Percentiles rank a stretch among this genome's conserved stretches.
phyloP scores from a whole-genome alignment of 2,888 invertebrate species.

The Frankliniella intonsa region DNA sequence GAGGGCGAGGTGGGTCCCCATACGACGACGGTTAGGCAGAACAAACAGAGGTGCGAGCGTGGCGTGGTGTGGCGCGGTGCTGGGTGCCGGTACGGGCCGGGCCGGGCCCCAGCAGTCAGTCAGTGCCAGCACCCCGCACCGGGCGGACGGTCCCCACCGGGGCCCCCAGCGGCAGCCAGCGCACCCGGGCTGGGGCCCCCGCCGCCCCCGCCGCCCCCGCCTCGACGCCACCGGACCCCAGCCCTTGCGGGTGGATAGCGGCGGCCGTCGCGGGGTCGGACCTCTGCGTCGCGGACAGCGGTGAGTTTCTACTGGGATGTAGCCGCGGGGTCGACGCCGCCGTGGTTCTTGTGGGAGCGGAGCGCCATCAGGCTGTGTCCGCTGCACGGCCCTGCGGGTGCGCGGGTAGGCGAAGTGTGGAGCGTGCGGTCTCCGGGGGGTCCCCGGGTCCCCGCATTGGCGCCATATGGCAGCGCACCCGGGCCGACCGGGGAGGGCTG shows the following conservation, averaged over 20 bases:
- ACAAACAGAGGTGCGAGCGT: not conserved
- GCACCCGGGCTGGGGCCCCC: not conserved
- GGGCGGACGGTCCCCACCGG: not conserved
- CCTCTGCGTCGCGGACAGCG: not conserved
- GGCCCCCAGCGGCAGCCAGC: not conserved
- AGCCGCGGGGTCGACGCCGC: no score
- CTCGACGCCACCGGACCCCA: not conserved
- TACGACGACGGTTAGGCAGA: not conserved
- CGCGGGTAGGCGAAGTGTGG: no score
- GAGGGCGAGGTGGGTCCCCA: not conserved
- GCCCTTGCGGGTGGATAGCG: not conserved
- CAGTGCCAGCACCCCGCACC: not conserved
- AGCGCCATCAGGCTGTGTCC: no score
- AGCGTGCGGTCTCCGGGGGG: no score
- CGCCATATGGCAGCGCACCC: no score
- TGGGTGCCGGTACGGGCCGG: not conserved
- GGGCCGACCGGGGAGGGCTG: no score
- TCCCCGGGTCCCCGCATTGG: no score
- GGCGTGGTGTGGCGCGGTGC: not conserved
- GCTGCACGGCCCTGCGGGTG: no score
- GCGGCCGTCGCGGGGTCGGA: not conserved
- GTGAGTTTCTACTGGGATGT: no score
- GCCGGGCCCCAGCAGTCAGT: not conserved
- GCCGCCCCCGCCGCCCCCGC: not conserved
- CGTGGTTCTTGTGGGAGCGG: no score